phyloP scores from a whole-genome alignment of 1,140 invertebrate species.

The Thaumetopoea pityocampa region DNA sequence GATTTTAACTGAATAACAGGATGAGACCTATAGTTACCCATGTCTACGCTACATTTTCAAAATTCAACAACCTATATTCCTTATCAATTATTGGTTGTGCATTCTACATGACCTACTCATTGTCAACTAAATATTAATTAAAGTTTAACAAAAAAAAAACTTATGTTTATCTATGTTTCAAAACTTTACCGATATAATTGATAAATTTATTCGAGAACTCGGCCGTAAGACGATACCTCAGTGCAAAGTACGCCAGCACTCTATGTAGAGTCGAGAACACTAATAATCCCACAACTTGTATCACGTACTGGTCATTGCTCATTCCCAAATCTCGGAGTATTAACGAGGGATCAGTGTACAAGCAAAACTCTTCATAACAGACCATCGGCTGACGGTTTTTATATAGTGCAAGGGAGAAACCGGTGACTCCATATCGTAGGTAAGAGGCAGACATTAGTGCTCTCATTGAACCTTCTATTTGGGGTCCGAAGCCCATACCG shows the following conservation, averaged over 20 bases:
- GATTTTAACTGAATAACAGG: background rate
- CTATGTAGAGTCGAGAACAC: slow-evolving; percentile 66
- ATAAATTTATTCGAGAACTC: slow-evolving; percentile 72
- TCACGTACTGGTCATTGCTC: slow-evolving; percentile 41
- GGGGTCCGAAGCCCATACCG: slow-evolving; percentile 79
- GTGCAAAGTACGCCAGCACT: slow-evolving; percentile 57
- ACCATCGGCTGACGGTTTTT: slow-evolving; percentile 51
- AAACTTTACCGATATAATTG: slow-evolving; percentile 63
- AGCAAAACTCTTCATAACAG: slow-evolving; percentile 62
- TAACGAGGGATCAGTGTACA: slow-evolving; percentile 78
- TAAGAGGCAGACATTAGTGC: slow-evolving; percentile 78
- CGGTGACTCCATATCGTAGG: slow-evolving; percentile 76
- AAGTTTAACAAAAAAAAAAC: no score
- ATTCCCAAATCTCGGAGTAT: slow-evolving; percentile 73
- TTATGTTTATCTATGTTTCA: slow-evolving; percentile 68
- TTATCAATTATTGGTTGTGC: no score
- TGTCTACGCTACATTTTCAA: background rate
- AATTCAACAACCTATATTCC: background rate
- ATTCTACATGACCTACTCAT: no score
- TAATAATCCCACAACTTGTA: slow-evolving; percentile 64
- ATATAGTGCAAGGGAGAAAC: slow-evolving; percentile 63
- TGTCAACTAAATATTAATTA: no score
- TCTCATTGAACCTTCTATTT: slow-evolving; percentile 75
- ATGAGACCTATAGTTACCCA: background rate
- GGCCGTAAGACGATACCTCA: slow-evolving; percentile 60